phyloP scores from a whole-genome alignment of 2,797 vertebrate genomes.

The Galago senegalensis region DNA sequence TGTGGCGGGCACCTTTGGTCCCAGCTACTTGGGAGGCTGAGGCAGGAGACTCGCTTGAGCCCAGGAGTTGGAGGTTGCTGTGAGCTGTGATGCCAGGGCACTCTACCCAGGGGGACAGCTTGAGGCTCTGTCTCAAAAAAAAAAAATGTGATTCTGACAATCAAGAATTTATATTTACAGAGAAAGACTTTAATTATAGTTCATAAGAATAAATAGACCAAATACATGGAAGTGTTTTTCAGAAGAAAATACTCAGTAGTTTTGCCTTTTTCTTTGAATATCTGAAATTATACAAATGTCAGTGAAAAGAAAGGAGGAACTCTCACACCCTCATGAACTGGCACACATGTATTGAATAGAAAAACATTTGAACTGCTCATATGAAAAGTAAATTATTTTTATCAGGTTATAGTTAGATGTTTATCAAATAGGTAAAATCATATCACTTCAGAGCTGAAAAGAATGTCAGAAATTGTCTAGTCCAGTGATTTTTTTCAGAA shows the following conservation, averaged over 20 bases:
- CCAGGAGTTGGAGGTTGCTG: too few relatives aligned
- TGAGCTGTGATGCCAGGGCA: too few relatives aligned
- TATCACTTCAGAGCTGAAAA: constrained; percentile 14
- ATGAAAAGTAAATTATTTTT: constrained; percentile 27
- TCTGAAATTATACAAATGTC: background rate
- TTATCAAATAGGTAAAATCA: constrained; percentile 19
- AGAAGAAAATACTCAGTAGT: background rate
- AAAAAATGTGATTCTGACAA: background rate
- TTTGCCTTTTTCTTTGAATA: constrained; percentile 15
- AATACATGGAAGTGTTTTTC: constrained; percentile 3
- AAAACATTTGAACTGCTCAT: background rate
- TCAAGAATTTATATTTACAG: background rate
- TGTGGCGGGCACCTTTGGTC: too few relatives aligned
- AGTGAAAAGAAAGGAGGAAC: background rate
- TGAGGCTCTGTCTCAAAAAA: too few relatives aligned
- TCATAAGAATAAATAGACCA: constrained; percentile 26
- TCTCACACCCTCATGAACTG: background rate
- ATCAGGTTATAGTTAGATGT: background rate
- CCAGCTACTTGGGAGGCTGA: too few relatives aligned
- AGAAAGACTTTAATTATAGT: background rate
- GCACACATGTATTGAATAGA: background rate
- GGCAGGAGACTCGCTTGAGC: too few relatives aligned
- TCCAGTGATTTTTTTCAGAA: background rate
- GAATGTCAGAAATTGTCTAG: background rate
- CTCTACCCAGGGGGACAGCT: too few relatives aligned